Base-by-base conservation (phyloP, 1,140 invertebrate species). In the Drosophila baimaii region DNA sequence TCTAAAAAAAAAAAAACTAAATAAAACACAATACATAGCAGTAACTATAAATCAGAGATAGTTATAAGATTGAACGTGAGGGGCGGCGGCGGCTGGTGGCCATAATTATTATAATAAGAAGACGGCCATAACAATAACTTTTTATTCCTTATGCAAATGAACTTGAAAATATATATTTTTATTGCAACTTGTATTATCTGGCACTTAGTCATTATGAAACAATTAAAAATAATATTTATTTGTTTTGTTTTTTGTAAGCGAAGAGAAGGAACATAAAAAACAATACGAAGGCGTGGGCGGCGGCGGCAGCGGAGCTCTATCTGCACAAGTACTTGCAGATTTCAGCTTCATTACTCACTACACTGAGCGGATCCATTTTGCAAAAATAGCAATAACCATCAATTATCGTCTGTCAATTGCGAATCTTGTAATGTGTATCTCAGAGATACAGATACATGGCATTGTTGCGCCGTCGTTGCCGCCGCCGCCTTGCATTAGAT, bases 331-430 rank as follows among this genome's bases (percentile, higher is more conserved):
- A 75, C 70, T 65, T 75, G 41, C 72, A 75, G 71, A 75, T 75
- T 75, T 75, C 72, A 73, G 59, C 37, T 75, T 52, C 43, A 65
- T 75, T 75, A 75, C 68, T 71, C 68, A 71, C 62, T 47, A 47
- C 51, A 63, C 55, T 25, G 57, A 55, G 33, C 35, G 33, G 58
- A 74, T 74, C 68, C 47, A 54, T 74, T 55, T 74, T 54, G 65
- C 68, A 31, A 35, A 35, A 64, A 70, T 55, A n/a, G 69, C 78
- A 81, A 83, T 83, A 83, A 79, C 70, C 73, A 84, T 83, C 71
- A 84, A 83, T 83, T 83, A 83, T 79, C 76, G 56, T 44, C 63
- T 82, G 80, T 82, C 79, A 82, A 74, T 78, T 64, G 62, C 62
- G 68, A 65, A 41, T 77, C 79, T 82, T 81, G 78, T 81, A 81